Percentiles rank a stretch among this genome's conserved stretches.
These are phyloP conservation scores for Subacronicta megacephala DNA, from an alignment of 2,888 invertebrate genomes.

Conservation along the genomic window DNA sequence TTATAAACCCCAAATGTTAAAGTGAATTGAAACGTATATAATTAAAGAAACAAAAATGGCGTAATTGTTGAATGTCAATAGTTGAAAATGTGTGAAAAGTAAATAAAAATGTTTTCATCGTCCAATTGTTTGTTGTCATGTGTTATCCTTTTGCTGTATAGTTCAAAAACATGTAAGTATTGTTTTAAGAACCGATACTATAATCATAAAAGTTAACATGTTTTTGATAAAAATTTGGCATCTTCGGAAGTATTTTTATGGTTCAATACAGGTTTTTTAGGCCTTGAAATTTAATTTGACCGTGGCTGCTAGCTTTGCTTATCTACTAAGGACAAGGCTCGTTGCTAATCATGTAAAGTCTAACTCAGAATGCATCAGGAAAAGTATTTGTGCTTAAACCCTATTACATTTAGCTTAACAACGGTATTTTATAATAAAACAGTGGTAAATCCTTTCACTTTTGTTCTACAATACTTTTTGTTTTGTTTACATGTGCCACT, in stretches of 20 bases:
- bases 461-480: constrained; percentile 50
- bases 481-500: constrained; percentile 25
- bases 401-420: constrained; percentile 9
- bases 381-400: constrained; percentile 28
- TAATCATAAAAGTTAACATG: not conserved
- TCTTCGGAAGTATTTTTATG: constrained; percentile 48
- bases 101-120: constrained; percentile 83
- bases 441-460: constrained; percentile 63
- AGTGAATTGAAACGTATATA: constrained; percentile 44
- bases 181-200: constrained; percentile 4
- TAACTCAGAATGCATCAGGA: constrained; percentile 37
- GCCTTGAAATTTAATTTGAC: constrained; percentile 61
- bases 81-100: constrained; percentile 79
- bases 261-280: constrained; percentile 55
- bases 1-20: too few species aligned
- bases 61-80: constrained; percentile 77
- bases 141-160: constrained; percentile 68
- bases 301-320: constrained; percentile 52
- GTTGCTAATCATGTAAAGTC: constrained; percentile 34
- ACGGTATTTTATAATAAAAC: constrained; percentile 35
- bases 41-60: constrained; percentile 79
- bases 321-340: constrained; percentile 63
- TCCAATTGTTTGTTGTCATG: constrained; percentile 70
- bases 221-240: constrained; percentile 38
- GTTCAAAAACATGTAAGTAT: constrained; percentile 78